These are phyloP conservation scores for Laspeyria flexula DNA, from an alignment of 2,888 invertebrate species.

Conservation along the genomic window DNA sequence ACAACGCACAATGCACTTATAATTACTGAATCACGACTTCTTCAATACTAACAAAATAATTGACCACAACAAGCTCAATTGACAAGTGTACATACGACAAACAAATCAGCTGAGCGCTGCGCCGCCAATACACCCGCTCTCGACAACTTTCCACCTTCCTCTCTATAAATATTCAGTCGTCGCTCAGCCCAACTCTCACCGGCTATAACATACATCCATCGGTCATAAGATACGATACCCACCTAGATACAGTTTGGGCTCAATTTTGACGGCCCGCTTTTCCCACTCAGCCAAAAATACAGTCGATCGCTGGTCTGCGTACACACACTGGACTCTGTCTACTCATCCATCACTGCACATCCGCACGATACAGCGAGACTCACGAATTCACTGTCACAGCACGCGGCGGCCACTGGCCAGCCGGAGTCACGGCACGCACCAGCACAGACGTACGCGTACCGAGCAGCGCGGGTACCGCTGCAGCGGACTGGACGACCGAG, in stretches of 20 bases:
- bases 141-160: conserved; percentile 74
- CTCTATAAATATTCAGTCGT: conserved; percentile 79
- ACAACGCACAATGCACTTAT: conserved; percentile 26
- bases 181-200: conserved; percentile 61
- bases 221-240: conserved; percentile 59
- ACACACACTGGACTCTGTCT: conserved; percentile 72
- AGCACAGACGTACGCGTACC: conserved; percentile 57
- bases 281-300: conserved; percentile 72
- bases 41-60: conserved; percentile 53
- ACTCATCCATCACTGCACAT: conserved; percentile 86
- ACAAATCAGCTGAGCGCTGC: conserved; percentile 71
- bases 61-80: conserved; percentile 54
- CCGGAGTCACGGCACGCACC: conserved; percentile 73
- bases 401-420: conserved; percentile 72
- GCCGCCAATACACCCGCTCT: conserved; percentile 33
- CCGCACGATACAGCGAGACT: conserved; percentile 77
- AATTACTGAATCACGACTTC: conserved; percentile 41
- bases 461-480: conserved; percentile 65
- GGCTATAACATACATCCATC: conserved; percentile 36
- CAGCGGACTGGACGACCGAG: conserved; percentile 58
- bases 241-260: conserved; percentile 85
- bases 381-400: conserved; percentile 85
- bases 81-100: conserved; percentile 57
- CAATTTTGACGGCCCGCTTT: conserved; percentile 83
- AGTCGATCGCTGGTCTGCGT: conserved; percentile 61